A percentile compares a stretch with the other conserved stretches of the same genome.
Evolutionary conservation across 2,113 vertebrate genomes (phyloP).

Genomic region (chimpanzee (Pan troglodytes)): NHGRI_mPanTro3-v2.1_pri NC_072402.2:3179001-3179500

Average conservation of each 20-base stretch:
- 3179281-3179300: accelerated
- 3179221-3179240: accelerated
- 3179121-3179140: not conserved
- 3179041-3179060: too few species aligned
- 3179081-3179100: accelerated
- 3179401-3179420: accelerated
- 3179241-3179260: accelerated
- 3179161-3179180: too few species aligned
- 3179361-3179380: not conserved
- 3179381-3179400: not conserved
- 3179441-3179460: not conserved
- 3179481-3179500: not conserved
- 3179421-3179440: not conserved
- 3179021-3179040: too few species aligned
- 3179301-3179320: too few species aligned
- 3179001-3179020: too few species aligned
- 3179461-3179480: not conserved
- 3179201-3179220: not conserved
- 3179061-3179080: too few species aligned
- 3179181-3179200: not conserved
- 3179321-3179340: not conserved
- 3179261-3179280: accelerated
- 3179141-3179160: too few species aligned
- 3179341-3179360: not conserved
- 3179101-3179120: accelerated